Conservation (phyloP, 2,113 vertebrate genomes). For the Morone saxatilis region DNA sequence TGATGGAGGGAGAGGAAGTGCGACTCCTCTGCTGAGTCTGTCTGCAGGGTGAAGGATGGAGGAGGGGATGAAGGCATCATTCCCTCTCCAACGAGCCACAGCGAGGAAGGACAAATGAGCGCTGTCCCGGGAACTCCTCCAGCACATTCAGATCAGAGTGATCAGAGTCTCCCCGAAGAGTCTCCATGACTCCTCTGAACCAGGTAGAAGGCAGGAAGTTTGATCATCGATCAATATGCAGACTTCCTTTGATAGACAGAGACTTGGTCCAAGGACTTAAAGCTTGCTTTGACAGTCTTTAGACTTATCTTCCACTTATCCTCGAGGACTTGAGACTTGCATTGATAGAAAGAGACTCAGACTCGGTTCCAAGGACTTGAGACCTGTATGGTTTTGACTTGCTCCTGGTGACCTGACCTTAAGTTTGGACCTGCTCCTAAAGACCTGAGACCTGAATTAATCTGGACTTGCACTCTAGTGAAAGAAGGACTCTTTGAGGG, state of each 20-base stretch:
- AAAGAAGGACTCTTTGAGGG: no score
- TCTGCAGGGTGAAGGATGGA: constrained; percentile 32
- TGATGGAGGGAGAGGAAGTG: constrained; percentile 21
- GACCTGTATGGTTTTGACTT: neutral
- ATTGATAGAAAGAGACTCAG: no score
- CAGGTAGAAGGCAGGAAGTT: no score
- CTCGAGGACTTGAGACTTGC: no score
- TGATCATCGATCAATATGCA: no score
- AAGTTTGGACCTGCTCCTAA: neutral
- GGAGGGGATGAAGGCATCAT: constrained; percentile 11
- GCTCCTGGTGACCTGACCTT: neutral
- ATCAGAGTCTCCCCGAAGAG: neutral
- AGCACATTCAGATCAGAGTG: neutral
- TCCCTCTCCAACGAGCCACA: constrained; percentile 24
- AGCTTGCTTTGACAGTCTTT: no score
- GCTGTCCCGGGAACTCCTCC: constrained; percentile 10
- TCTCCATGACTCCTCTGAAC: no score
- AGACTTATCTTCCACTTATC: no score
- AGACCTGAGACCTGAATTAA: neutral
- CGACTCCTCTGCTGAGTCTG: constrained; percentile 26
- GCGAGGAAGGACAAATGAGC: constrained; percentile 9
- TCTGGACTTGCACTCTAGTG: no score
- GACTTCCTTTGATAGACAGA: no score
- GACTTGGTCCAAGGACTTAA: no score
- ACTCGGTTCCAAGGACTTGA: neutral